These are phyloP conservation scores for Pedetes capensis DNA, from an alignment of 2,113 vertebrate genomes.

Conservation along the genomic window DNA sequence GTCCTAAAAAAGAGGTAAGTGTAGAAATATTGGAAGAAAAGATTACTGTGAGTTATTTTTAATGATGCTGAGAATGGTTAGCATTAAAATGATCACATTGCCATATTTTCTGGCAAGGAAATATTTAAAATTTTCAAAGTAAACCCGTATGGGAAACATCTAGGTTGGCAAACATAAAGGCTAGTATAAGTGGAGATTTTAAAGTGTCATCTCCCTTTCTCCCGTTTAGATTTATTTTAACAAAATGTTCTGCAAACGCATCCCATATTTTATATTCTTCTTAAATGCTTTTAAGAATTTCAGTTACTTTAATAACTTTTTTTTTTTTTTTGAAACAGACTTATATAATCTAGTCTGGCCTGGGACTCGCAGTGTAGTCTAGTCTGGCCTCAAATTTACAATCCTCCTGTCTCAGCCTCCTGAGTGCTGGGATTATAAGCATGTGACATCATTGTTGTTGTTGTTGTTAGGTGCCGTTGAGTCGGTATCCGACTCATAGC, in stretches of 20 bases:
- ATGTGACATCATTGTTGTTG: no score
- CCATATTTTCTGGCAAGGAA: slow-evolving; percentile 28
- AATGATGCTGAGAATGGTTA: not conserved
- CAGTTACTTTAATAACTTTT: slow-evolving; percentile 30
- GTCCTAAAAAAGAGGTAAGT: slow-evolving; percentile 95
- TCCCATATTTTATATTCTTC: not conserved
- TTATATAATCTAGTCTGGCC: no score
- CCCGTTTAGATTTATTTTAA: not conserved
- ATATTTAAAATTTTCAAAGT: not conserved
- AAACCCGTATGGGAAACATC: not conserved
- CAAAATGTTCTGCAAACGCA: not conserved
- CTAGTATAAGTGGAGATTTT: not conserved
- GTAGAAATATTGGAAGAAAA: not conserved
- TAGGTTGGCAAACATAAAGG: not conserved
- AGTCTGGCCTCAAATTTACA: no score
- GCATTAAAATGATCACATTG: not conserved
- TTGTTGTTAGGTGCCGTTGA: no score
- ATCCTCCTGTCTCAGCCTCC: no score
- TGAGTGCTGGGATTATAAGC: no score
- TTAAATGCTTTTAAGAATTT: not conserved
- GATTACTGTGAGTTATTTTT: not conserved
- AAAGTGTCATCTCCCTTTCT: not conserved
- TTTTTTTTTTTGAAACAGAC: no score
- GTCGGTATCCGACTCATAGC: no score
- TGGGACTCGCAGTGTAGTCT: no score